A percentile compares a stretch with the other conserved stretches of the same genome.
Conservation (phyloP, 1,140 invertebrate genomes). For the Heliconius hewitsoni region DNA sequence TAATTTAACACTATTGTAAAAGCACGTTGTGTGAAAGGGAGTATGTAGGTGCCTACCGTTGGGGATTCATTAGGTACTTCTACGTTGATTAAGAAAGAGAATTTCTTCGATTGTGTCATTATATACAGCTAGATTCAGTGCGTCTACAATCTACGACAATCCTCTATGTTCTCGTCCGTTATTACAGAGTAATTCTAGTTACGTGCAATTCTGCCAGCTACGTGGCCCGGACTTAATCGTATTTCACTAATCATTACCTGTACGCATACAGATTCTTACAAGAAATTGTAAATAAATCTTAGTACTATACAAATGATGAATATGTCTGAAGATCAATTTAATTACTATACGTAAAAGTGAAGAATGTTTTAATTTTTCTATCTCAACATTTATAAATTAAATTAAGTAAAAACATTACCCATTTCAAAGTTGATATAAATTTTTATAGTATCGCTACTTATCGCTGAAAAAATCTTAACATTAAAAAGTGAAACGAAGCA, state of each 20-base stretch:
- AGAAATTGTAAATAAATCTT: too few species aligned
- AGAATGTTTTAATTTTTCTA: not conserved
- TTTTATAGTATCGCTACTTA: not conserved
- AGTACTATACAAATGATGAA: too few species aligned
- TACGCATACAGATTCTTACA: not conserved
- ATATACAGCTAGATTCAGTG: constrained; percentile 71
- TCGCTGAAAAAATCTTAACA: not conserved
- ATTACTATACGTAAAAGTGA: too few species aligned
- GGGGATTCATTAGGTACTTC: constrained; percentile 32
- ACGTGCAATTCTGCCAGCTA: constrained; percentile 37
- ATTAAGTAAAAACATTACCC: not conserved
- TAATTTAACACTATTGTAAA: not conserved
- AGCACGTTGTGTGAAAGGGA: constrained; percentile 33
- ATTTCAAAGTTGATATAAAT: not conserved
- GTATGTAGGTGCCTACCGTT: constrained; percentile 32
- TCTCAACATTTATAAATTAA: not conserved
- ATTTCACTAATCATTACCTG: constrained; percentile 35
- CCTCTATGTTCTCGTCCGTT: constrained; percentile 62
- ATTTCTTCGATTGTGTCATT: constrained; percentile 67
- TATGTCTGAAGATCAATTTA: too few species aligned
- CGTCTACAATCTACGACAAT: constrained; percentile 73
- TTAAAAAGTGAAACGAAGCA: not conserved
- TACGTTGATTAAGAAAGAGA: constrained; percentile 47
- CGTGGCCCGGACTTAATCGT: constrained; percentile 66
- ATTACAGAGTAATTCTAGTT: constrained; percentile 74